These are phyloP conservation scores for Paracanthobrama guichenoti DNA, from an alignment of 2,113 vertebrate species.

Conservation along the genomic window DNA sequence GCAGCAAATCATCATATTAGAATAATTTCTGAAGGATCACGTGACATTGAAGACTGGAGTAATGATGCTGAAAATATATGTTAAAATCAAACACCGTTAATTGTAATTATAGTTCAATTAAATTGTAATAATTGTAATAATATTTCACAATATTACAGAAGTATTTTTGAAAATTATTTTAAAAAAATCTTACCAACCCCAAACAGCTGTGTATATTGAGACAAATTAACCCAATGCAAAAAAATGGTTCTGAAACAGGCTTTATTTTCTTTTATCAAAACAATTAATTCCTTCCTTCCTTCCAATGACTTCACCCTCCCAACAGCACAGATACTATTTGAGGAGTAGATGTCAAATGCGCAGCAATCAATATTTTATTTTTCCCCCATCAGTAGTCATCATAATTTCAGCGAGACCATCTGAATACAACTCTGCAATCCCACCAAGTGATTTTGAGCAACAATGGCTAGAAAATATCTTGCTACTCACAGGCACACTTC, in stretches of 20 bases:
- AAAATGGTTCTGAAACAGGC: neutral
- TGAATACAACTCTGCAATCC: constrained; percentile 1
- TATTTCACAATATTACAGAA: too few species aligned
- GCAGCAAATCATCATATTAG: neutral
- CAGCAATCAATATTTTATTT: neutral
- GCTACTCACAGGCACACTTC: neutral
- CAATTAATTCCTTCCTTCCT: too few species aligned
- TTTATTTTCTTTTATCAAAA: neutral
- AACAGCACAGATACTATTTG: neutral
- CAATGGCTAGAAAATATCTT: neutral
- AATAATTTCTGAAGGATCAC: too few species aligned
- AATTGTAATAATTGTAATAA: too few species aligned
- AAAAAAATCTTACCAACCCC: too few species aligned
- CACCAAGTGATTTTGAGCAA: constrained; percentile 18
- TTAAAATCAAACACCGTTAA: too few species aligned
- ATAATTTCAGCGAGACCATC: neutral
- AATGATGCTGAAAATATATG: neutral
- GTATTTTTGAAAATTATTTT: too few species aligned
- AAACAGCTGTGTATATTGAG: too few species aligned
- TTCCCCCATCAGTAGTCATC: neutral
- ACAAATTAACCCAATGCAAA: neutral
- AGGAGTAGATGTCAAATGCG: neutral
- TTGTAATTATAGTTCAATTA: too few species aligned
- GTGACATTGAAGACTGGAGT: neutral
- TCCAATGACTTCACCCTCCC: neutral